Conservation (phyloP, 2,113 vertebrate species). For the Bagarius yarrelli region DNA sequence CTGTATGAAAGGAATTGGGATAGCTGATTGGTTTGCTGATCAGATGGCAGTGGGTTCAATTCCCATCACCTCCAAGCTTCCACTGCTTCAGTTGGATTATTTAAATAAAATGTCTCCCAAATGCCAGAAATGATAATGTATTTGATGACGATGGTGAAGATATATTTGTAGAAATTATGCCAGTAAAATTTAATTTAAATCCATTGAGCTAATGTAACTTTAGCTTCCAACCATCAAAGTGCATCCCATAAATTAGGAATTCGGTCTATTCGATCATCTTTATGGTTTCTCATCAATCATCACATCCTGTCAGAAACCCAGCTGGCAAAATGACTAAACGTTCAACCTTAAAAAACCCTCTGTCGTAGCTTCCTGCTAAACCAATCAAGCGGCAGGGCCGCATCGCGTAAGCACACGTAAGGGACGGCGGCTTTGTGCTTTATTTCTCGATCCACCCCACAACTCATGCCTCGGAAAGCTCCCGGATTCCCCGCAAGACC, state of each 20-base stretch:
- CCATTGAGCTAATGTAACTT: too few species aligned
- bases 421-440: constrained; percentile 25
- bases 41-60: too few species aligned
- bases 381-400: constrained; percentile 30
- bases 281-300: constrained; percentile 24
- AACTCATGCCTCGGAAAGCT: constrained; percentile 45
- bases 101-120: too few species aligned
- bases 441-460: constrained; percentile 34
- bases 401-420: constrained; percentile 20
- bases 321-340: constrained; percentile 50
- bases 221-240: not conserved
- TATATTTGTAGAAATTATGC: too few species aligned
- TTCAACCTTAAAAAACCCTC: constrained; percentile 13
- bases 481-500: constrained; percentile 15
- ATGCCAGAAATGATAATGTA: too few species aligned
- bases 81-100: too few species aligned
- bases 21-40: too few species aligned
- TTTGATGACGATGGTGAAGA: too few species aligned
- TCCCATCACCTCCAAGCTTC: too few species aligned
- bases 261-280: not conserved
- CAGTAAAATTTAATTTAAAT: too few species aligned
- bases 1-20: not conserved
- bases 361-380: constrained; percentile 42
- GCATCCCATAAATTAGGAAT: not conserved
- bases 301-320: constrained; percentile 10